phyloP scores from a whole-genome alignment of 2,888 invertebrate genomes.

The Hesperia comma region DNA sequence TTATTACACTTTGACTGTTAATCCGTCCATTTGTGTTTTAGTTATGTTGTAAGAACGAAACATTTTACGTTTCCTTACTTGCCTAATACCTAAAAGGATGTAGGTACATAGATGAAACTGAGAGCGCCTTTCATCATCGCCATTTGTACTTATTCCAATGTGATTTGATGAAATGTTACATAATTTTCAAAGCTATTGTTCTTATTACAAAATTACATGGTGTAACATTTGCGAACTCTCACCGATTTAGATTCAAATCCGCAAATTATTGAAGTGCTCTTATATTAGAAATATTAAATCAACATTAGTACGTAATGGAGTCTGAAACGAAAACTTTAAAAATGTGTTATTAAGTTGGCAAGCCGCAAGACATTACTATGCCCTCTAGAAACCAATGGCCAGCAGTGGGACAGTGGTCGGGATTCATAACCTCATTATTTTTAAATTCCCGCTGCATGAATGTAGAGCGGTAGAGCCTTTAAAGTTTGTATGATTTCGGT shows the following conservation, averaged over 20 bases:
- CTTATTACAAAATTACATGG: neutral
- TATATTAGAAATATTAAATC: neutral
- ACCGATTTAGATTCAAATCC: neutral
- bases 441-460: neutral
- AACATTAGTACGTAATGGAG: neutral
- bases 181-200: neutral
- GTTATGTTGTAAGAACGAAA: neutral
- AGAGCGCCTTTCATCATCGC: neutral
- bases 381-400: neutral
- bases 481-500: neutral
- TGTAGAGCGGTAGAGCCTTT: neutral
- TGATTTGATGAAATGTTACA: neutral
- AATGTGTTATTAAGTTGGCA: neutral
- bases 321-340: neutral
- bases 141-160: neutral
- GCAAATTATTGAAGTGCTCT: neutral
- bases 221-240: too few relatives aligned
- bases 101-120: neutral
- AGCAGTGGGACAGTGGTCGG: neutral
- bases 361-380: neutral
- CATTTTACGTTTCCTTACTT: neutral
- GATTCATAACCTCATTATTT: too few relatives aligned
- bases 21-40: constrained; percentile 6
- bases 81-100: neutral
- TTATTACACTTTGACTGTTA: constrained; percentile 2